Evolutionary conservation across 1,140 invertebrate genomes (phyloP), one percentile per base, ranked within the genome.

Genomic region (Phymorhynchus buccinoides): DNA sequence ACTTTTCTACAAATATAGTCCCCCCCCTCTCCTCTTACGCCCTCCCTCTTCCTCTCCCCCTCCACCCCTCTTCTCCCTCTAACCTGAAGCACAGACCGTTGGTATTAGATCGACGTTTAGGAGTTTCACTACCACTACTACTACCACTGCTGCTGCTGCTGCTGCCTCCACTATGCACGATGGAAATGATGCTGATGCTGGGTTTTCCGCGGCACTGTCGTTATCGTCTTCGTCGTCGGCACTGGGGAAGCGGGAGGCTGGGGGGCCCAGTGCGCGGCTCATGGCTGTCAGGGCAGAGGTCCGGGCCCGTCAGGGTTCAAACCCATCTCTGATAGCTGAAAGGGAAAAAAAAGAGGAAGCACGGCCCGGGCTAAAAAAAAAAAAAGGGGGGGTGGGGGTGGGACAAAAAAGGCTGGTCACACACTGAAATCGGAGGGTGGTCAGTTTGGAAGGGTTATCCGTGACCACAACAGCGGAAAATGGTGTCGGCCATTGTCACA

Each of bases 241-340:
- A 48, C 42, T 79, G 44, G 44, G n/a, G n/a, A n/a, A 79, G 77
- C 77, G 41, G n/a, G 42, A 22, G 44, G 42, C 39, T 18, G 42
- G 44, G n/a, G 77, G 77, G 42, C 77, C 77, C 77, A 79, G 77
- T 56, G 41, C 30, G 6, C 77, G 77, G 77, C 27, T 42, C 77
- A 79, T 79, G 44, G 77, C 77, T 48, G 77, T 79, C 77, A 79
- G 44, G 41, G 77, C n/a, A 30, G 41, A 6, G 77, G 77, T 48
- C 42, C 77, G 27, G 42, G 77, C 42, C 32, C 39, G 18, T 18
- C 16, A 12, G 44, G 41, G 44, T 56, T 56, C 77, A 52, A 52
- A 79, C 35, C 77, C 77, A 79, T 79, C 37, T 37, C 37, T 41
- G 37, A n/a, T 27, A 27, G 30, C 18, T 6, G 48, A 22, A 66